Conservation (phyloP, 1,140 invertebrate species). For the Magallana gigas region DNA sequence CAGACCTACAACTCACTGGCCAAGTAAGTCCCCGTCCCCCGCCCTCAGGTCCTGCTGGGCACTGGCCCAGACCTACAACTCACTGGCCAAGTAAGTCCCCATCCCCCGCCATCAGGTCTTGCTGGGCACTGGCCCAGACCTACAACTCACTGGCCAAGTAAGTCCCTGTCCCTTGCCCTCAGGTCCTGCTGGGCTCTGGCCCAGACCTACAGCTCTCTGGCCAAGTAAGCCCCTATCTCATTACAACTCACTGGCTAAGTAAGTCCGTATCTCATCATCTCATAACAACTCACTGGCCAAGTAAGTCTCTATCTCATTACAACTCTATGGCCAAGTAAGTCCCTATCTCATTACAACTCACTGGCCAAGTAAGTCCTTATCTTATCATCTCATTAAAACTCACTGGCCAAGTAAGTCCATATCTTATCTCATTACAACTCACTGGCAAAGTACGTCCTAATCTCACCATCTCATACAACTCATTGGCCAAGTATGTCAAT, state of each 20-base stretch:
- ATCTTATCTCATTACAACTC: neutral
- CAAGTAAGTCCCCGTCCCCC: too few relatives aligned
- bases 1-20: conserved; percentile 69
- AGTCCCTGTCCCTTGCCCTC: too few relatives aligned
- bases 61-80: too few relatives aligned
- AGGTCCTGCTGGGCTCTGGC: neutral
- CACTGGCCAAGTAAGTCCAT: neutral
- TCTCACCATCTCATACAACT: neutral
- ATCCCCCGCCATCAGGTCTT: conserved; percentile 93
- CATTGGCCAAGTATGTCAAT: neutral
- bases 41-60: conserved; percentile 39
- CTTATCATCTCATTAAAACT: neutral
- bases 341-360: neutral
- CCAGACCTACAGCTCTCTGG: conserved; percentile 43
- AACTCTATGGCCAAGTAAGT: neutral
- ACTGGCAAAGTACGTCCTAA: neutral
- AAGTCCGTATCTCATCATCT: neutral
- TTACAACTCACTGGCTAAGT: neutral
- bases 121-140: conserved; percentile 88
- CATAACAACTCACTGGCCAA: neutral
- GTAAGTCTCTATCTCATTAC: neutral
- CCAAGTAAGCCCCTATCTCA: too few relatives aligned
- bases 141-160: neutral
- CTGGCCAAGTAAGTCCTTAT: neutral
- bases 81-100: conserved; percentile 79